Conservation (phyloP, 64 coral and sea anemone genomes). For the Anthopleura sola region DNA sequence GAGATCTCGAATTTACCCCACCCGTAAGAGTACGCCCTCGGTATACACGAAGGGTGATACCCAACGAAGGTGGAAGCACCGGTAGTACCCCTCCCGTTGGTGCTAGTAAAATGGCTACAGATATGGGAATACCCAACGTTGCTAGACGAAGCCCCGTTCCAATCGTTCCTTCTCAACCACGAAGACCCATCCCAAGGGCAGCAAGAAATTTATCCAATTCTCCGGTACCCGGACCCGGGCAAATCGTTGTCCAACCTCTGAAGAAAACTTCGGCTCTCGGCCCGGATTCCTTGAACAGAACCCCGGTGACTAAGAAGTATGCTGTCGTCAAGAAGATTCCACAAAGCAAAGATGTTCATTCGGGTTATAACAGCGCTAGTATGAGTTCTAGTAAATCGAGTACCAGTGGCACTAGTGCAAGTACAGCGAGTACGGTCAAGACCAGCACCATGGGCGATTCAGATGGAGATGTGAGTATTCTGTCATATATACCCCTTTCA, state of each 20-base stretch:
- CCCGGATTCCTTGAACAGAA: slow-evolving; percentile 42
- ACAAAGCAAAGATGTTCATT: slow-evolving; percentile 72
- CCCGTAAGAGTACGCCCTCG: slow-evolving; percentile 63
- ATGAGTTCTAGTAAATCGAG: slow-evolving; percentile 95
- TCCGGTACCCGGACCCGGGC: slow-evolving; percentile 23
- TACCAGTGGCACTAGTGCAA: slow-evolving; percentile 61
- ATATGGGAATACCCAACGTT: slow-evolving; percentile 23
- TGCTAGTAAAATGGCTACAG: slow-evolving; percentile 15
- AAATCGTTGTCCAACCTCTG: slow-evolving; percentile 68
- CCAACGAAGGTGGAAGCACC: background rate
- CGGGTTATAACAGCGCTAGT: slow-evolving; percentile 72
- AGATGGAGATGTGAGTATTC: slow-evolving; percentile 54
- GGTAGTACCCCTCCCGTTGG: slow-evolving; percentile 40
- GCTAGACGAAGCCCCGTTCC: slow-evolving; percentile 67
- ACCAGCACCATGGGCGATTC: slow-evolving; percentile 92
- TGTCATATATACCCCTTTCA: no score
- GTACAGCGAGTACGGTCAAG: slow-evolving; percentile 95
- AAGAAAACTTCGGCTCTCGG: slow-evolving; percentile 82
- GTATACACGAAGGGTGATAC: slow-evolving; percentile 43
- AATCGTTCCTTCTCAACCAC: slow-evolving; percentile 77
- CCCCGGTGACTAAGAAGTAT: slow-evolving; percentile 86
- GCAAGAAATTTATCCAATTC: slow-evolving; percentile 45
- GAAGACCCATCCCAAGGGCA: slow-evolving; percentile 68
- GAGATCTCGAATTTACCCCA: slow-evolving; percentile 63
- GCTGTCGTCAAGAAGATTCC: slow-evolving; percentile 91